Conservation (phyloP, 2,113 vertebrate genomes). For the Rhodinocichla rosea region DNA sequence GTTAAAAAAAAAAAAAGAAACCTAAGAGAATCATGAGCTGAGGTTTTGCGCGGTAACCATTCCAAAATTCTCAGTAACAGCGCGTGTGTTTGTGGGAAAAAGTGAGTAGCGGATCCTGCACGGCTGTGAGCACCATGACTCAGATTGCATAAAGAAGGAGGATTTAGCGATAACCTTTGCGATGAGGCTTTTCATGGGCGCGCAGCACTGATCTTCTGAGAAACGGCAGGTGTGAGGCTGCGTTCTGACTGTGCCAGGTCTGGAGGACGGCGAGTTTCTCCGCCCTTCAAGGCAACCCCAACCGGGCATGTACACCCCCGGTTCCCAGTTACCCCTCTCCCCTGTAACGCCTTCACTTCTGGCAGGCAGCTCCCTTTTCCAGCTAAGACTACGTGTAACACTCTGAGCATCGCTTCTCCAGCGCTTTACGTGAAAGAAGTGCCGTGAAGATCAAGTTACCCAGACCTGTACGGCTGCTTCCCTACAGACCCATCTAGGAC, state of each 20-base stretch:
- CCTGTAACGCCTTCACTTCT: neutral
- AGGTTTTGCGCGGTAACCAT: neutral
- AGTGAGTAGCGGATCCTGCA: neutral
- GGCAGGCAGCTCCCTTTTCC: neutral
- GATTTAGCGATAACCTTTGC: slow-evolving; percentile 11
- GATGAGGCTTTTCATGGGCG: neutral
- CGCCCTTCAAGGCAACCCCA: neutral
- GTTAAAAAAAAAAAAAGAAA: neutral
- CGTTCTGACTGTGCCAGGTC: neutral
- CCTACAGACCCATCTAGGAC: neutral
- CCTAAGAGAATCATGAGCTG: neutral
- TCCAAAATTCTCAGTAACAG: slow-evolving; percentile 48
- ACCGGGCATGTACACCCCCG: neutral
- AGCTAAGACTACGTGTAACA: neutral
- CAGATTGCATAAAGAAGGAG: neutral
- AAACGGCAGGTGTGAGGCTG: slow-evolving; percentile 29
- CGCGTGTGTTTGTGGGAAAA: neutral
- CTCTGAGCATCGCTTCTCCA: neutral
- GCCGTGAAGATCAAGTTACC: neutral
- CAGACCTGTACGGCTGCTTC: neutral
- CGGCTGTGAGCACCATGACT: neutral
- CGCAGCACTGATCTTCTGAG: neutral
- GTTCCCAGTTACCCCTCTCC: neutral
- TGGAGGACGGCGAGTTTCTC: neutral
- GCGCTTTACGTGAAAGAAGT: neutral